Conservation (phyloP, 1,140 invertebrate genomes). For the Atta texana region DNA sequence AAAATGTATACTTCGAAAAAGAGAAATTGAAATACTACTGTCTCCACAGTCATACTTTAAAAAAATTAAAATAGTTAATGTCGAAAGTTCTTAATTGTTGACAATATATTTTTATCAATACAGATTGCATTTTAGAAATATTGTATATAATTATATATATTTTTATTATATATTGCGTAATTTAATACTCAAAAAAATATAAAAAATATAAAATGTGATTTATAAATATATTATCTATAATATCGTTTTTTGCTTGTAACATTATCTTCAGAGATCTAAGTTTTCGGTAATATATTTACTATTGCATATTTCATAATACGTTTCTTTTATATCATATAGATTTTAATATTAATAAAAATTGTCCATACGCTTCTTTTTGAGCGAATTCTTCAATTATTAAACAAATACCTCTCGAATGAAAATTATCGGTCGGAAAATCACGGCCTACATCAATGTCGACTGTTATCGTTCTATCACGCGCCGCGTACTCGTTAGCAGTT, state of each 20-base stretch:
- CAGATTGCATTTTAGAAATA: too few relatives aligned
- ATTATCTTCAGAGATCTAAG: background rate
- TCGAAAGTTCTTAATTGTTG: background rate
- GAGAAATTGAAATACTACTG: background rate
- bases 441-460: background rate
- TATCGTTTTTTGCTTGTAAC: background rate
- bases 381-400: background rate
- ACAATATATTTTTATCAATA: too few relatives aligned
- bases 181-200: constrained; percentile 1
- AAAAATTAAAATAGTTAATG: background rate
- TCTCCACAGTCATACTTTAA: background rate
- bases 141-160: too few relatives aligned
- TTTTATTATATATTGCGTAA: background rate
- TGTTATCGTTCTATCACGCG: constrained; percentile 52
- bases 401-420: constrained; percentile 15
- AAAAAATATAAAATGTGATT: background rate
- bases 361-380: background rate
- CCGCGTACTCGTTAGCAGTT: constrained; percentile 51
- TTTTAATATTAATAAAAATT: constrained; percentile 1
- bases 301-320: background rate
- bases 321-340: background rate
- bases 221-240: background rate
- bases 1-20: background rate
- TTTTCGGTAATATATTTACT: background rate
- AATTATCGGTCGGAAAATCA: constrained; percentile 60